Conservation (phyloP, 2,888 invertebrate genomes). For the Amiota minor region DNA sequence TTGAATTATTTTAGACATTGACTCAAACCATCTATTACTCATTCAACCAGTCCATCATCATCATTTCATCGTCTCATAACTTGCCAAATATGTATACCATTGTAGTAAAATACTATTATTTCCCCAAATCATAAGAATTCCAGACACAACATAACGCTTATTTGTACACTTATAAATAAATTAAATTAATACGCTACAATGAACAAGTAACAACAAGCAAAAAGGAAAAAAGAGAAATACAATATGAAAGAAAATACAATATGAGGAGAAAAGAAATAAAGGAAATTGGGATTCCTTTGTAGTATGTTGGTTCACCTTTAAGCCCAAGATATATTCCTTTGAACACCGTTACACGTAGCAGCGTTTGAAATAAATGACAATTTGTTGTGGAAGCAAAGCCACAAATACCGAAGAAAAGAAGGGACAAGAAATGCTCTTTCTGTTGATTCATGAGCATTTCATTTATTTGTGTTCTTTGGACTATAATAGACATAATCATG, state of each 20-base stretch:
- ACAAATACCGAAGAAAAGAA: not conserved
- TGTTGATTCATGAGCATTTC: conserved; percentile 24
- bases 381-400: conserved; percentile 10
- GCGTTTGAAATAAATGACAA: conserved; percentile 26
- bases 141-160: conserved; percentile 6
- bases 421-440: not conserved
- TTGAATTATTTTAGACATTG: not conserved
- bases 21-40: no score
- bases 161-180: conserved; percentile 29
- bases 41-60: no score
- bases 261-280: not conserved
- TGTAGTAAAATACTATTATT: no score
- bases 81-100: no score
- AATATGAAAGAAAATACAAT: not conserved
- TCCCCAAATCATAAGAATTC: not conserved
- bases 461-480: conserved; percentile 10
- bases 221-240: not conserved
- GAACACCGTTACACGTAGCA: conserved; percentile 14
- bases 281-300: not conserved
- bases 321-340: not conserved
- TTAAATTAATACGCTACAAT: conserved; percentile 27
- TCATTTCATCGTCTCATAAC: no score
- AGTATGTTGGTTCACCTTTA: not conserved
- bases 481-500: not conserved
- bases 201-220: not conserved